phyloP scores from a whole-genome alignment of 2,113 vertebrate genomes.

The Vulpes ferrilata region DNA sequence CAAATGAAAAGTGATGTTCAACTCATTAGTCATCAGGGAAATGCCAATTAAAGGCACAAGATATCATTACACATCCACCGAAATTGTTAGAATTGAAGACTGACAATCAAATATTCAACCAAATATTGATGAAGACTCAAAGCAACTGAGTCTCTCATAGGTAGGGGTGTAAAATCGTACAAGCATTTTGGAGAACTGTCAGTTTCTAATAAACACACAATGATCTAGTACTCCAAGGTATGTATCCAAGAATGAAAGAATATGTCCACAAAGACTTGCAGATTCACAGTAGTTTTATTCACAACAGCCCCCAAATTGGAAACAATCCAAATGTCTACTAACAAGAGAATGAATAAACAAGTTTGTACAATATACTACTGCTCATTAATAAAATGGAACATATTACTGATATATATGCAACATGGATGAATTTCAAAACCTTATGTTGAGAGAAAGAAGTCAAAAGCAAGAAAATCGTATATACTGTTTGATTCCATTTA shows the following conservation, averaged over 20 bases:
- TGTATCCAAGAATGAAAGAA: background rate
- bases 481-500: background rate
- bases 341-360: slow-evolving; percentile 40
- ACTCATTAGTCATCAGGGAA: background rate
- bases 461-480: background rate
- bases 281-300: slow-evolving; percentile 43
- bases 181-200: background rate
- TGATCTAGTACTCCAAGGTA: background rate
- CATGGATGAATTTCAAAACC: background rate
- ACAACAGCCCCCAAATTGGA: slow-evolving; percentile 25
- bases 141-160: background rate
- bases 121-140: background rate
- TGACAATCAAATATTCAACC: background rate
- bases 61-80: background rate
- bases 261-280: background rate
- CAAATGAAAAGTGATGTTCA: background rate
- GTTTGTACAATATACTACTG: slow-evolving; percentile 36
- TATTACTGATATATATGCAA: slow-evolving; percentile 7
- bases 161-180: background rate
- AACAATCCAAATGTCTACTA: slow-evolving; percentile 41
- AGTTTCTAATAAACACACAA: background rate
- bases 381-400: slow-evolving; percentile 27
- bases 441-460: background rate
- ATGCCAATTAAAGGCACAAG: background rate
- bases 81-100: background rate